Conservation (phyloP, 2,888 invertebrate species). For the Stenodema calcarata region DNA sequence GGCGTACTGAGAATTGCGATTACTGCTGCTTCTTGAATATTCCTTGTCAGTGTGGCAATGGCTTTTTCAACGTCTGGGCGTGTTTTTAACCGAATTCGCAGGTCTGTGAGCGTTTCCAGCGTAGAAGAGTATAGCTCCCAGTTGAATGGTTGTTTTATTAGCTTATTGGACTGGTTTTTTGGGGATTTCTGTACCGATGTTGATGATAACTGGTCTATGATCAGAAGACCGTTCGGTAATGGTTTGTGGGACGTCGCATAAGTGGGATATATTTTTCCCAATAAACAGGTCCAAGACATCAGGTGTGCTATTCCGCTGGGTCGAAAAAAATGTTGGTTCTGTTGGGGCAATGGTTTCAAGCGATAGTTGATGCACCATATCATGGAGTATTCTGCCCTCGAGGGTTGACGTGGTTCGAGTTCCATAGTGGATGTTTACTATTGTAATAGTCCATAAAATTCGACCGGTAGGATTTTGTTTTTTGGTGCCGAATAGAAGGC, state of each 20-base stretch:
- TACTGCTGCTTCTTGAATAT: neutral
- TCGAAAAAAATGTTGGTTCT: neutral
- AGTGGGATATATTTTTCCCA: neutral
- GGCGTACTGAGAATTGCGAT: neutral
- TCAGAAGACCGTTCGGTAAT: neutral
- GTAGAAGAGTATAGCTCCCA: neutral
- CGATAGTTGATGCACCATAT: neutral
- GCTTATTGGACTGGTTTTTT: neutral
- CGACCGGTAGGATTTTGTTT: neutral
- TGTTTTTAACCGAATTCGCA: neutral
- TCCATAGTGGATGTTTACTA: neutral
- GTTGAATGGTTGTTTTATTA: neutral
- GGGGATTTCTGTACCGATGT: neutral
- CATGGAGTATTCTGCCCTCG: neutral
- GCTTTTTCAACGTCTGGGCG: neutral
- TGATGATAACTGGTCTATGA: neutral
- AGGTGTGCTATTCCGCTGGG: neutral
- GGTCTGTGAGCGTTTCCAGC: neutral
- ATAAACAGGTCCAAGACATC: neutral
- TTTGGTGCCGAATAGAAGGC: neutral
- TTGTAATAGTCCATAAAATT: neutral
- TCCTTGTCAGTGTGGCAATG: neutral
- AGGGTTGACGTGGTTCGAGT: neutral
- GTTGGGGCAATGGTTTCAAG: neutral
- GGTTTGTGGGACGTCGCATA: no score